Evolutionary conservation across 2,797 vertebrate species (phyloP), one percentile per base, ranked within the genome.

Genomic region (Chaenodraco wilsoni): DNA sequence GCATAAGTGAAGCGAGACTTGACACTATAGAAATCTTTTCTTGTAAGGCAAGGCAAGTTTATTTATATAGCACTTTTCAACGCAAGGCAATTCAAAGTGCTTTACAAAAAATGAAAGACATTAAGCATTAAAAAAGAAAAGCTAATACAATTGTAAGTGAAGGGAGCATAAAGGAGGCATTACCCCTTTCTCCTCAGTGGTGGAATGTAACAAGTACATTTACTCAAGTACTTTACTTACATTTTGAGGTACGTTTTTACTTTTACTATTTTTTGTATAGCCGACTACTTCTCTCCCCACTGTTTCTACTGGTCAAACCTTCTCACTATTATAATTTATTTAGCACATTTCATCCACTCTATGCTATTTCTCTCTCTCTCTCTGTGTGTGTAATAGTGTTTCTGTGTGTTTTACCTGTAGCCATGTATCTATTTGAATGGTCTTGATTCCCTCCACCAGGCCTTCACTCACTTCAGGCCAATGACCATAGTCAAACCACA

Each of bases 361-460:
- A 27, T 27, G 27, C 27, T 27, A 5, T 27, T 27, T 27, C 27
- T 27, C 27, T 27, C n/a, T n/a, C 27, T 27, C 27, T 27, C 27
- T 27, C 23, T 27, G 3, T 27, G 13, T 23, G 0, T 33, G 12
- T 64, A 27, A 27, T 27, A 27, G 41, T 56, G 15, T 46, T 50
- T 45, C 43, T 37, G 48, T 5, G 0, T 49, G 56, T 16, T 17
- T 83, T 94, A 99, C 98, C 96, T 99, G 98, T 23, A 99, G 88
- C 98, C 98, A 99, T 1, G 98, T 99, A 82, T 99, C 98, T 58
- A 99, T 99, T 89, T 99, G 98, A 87, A 99, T 99, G 8, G 98
- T 99, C 84, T 99, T 99, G 85, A 99, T 99, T 45, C 98, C 98
- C 89, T 99, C 98, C 62, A 99, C 98, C 48, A 99, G 92, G 65